Percentiles rank a stretch among this genome's conserved stretches.
These are phyloP conservation scores for Pardalotus punctatus DNA, from an alignment of 2,113 vertebrate genomes.

Conservation along the genomic window DNA sequence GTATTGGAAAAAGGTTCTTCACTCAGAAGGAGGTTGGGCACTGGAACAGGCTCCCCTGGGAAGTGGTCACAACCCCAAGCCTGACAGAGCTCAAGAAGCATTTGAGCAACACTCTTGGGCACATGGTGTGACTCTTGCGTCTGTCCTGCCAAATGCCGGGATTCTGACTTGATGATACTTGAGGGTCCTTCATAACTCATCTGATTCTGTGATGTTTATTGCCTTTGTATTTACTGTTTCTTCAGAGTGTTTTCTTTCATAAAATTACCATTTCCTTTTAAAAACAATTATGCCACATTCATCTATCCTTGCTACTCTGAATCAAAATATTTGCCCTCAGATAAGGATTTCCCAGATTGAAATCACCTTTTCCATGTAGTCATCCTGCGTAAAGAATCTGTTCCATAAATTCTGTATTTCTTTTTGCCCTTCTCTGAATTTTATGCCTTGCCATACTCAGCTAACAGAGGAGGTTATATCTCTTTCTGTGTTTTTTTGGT, in stretches of 20 bases:
- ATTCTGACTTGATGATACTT: not conserved
- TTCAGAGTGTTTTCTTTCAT: not conserved
- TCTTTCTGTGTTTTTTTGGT: not conserved
- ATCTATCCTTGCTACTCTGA: not conserved
- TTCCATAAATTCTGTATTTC: not conserved
- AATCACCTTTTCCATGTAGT: not conserved
- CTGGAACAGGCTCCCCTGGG: not conserved
- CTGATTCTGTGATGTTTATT: not conserved
- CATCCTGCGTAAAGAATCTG: not conserved
- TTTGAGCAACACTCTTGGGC: not conserved
- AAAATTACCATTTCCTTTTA: not conserved
- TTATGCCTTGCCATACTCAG: not conserved
- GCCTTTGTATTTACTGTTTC: not conserved
- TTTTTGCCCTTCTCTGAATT: not conserved
- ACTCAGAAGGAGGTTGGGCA: not conserved
- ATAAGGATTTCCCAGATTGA: not conserved
- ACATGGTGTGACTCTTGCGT: accelerated
- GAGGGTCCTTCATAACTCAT: not conserved
- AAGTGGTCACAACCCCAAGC: not conserved
- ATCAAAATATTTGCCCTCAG: not conserved
- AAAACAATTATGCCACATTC: not conserved
- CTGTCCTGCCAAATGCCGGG: not conserved
- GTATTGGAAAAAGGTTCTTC: not conserved
- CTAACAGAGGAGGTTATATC: not conserved
- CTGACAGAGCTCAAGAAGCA: not conserved